These are phyloP conservation scores for Anorthoa munda DNA, from an alignment of 2,888 invertebrate genomes.

Conservation along the genomic window DNA sequence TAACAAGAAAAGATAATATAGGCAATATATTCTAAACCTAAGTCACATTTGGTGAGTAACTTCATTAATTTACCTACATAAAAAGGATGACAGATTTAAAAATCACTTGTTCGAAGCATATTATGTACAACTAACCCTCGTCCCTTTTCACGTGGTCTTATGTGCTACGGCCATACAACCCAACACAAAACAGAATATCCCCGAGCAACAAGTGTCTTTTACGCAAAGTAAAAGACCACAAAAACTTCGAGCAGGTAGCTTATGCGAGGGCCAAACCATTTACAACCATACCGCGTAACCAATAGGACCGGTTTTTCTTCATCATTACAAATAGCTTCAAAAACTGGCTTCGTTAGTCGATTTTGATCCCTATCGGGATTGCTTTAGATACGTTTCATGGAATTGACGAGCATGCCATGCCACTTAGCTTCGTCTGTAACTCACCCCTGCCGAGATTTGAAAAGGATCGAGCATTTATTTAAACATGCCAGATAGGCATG, in stretches of 20 bases:
- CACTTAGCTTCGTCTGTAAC: conserved; percentile 79
- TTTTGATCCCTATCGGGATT: conserved; percentile 76
- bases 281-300: conserved; percentile 80
- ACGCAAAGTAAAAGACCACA: conserved; percentile 87
- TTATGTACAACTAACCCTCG: conserved; percentile 43
- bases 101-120: conserved; percentile 29
- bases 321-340: conserved; percentile 71
- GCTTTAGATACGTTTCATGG: conserved; percentile 66
- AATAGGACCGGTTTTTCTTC: conserved; percentile 85
- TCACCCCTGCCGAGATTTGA: conserved; percentile 86
- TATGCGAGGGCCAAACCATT: conserved; percentile 78
- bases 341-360: conserved; percentile 73
- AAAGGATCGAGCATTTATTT: conserved; percentile 77
- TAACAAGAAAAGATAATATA: neutral
- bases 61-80: neutral
- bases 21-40: neutral
- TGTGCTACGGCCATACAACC: conserved; percentile 62
- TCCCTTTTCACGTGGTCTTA: conserved; percentile 62
- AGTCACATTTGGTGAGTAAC: neutral
- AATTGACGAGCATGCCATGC: conserved; percentile 54
- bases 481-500: conserved; percentile 57
- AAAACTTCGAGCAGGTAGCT: conserved; percentile 87
- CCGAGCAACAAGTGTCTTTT: conserved; percentile 89
- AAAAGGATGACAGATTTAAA: neutral
- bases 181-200: conserved; percentile 81